Base-by-base conservation (phyloP, 2,888 invertebrate genomes). In the Byasa hedistus region DNA sequence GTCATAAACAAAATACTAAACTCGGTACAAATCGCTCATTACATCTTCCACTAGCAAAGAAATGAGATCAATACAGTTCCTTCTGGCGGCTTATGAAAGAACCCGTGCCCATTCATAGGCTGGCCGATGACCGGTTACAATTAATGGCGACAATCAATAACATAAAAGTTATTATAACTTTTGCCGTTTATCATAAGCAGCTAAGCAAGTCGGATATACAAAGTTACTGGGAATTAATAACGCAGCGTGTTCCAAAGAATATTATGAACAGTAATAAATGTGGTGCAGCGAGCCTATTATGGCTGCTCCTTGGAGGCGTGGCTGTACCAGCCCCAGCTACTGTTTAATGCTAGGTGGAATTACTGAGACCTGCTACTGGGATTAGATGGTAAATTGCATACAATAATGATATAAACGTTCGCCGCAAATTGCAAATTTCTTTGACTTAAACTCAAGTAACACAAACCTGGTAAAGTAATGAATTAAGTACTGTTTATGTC, bases 341-440 rank as follows among this genome's bases (percentile, higher is more conserved):
- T 57, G 69, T 66, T 64, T 62, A 63, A 62, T 61, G 48, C 61
- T 58, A 56, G 65, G 56, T 44, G 52, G 61, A 61, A 56, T 44
- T 57, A 54, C 63, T 58, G 61, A 39, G 48, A 19, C 44, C 65
- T 44, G 63, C 67, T 60, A 64, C 67, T 57, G 67, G 66, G 65
- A 66, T 68, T 66, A 52, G 64, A 63, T 61, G 39, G 64, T 32
- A 69, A 65, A 69, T 70, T 68, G 63, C 65, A 57, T 68, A 52
- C 70, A 69, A 69, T 72, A 48, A 65, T 12, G 66, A 58, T 57
- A 68, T 68, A 66, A 69, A 55, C 39, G 64, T 70, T 64, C 19
- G 48, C 36, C 59, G 61, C 19, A 64, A 21, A 61, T 32, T 32
- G 32, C 32, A 32, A 10, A 32, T 32, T 32, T 32, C 32, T 32